phyloP scores from a whole-genome alignment of 2,888 invertebrate species.

The Acanthoscelides obtectus region DNA sequence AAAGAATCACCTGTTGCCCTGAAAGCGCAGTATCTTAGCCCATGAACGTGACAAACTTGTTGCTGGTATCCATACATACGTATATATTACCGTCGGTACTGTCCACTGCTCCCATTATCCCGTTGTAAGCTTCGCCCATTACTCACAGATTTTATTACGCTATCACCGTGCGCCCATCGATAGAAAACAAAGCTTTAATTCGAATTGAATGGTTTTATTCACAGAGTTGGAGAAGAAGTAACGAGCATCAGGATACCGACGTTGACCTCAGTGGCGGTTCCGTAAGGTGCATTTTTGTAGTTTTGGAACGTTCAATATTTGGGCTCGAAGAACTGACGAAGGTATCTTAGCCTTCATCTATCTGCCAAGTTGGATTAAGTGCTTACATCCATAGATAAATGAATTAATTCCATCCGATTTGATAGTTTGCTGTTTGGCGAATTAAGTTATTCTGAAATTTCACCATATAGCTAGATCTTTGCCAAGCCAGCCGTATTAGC shows the following conservation, averaged over 20 bases:
- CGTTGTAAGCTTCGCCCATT: background rate
- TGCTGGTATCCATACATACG: background rate
- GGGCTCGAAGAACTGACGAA: no score
- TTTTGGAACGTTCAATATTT: no score
- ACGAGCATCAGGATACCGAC: background rate
- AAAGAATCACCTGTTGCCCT: no score
- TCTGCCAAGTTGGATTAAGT: no score
- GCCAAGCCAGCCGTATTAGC: no score
- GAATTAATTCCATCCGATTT: no score
- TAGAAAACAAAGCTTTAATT: background rate
- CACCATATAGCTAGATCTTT: no score
- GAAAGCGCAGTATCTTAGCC: background rate
- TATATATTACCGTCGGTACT: background rate
- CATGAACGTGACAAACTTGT: background rate
- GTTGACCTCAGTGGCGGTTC: background rate
- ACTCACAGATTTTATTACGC: background rate
- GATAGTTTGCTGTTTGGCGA: no score
- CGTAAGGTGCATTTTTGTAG: no score
- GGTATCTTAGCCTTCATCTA: no score
- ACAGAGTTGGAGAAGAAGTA: background rate
- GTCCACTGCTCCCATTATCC: background rate
- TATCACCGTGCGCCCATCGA: background rate
- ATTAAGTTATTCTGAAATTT: no score
- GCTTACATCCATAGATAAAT: no score
- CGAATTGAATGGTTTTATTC: background rate